Base-by-base conservation (phyloP, 2,888 invertebrate species). In the Hirtodrosophila duncani region DNA sequence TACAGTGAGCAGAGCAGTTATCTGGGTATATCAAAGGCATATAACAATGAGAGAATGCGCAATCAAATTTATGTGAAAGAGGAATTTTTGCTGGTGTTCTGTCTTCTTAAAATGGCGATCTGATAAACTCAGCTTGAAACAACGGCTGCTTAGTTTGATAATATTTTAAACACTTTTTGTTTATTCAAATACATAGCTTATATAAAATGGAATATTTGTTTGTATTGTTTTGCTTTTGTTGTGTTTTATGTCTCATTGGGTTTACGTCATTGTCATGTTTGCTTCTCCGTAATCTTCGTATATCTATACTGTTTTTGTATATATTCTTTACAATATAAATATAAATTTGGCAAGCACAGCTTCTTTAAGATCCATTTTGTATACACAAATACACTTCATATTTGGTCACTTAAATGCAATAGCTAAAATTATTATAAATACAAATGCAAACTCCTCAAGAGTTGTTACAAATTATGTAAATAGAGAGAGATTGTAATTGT, bases 301-400 rank as follows among this genome's bases (percentile, higher is more conserved):
- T n/a, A n/a, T n/a, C n/a, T n/a, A n/a, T n/a, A n/a, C n/a, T n/a
- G n/a, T n/a, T n/a, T n/a, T n/a, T n/a, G n/a, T n/a, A n/a, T n/a
- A n/a, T 48, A 42, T 46, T 58, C 42, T 67, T 56, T 72, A 77
- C 61, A 74, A 63, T 71, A 60, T 36, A 17, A 46, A 63, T 59
- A 27, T 55, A 69, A 82, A 74, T 83, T 84, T 84, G 84, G 84
- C 84, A 84, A 85, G 83, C 81, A 74, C 79, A 84, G 82, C 81
- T 83, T 81, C 63, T 67, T 58, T 63, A 53, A 67, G 59, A 71
- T 69, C 55, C 58, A 58, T 52, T 41, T 29, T 43, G 11, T 30
- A 29, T 18, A 26, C 18, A 17, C 37, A n/a, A n/a, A n/a, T n/a
- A n/a, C n/a, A n/a, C 13, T 30, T 23, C 34, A 30, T 45, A 44